Base-by-base conservation (phyloP, 2,113 vertebrate genomes). In the Peromyscus polionotus region DNA sequence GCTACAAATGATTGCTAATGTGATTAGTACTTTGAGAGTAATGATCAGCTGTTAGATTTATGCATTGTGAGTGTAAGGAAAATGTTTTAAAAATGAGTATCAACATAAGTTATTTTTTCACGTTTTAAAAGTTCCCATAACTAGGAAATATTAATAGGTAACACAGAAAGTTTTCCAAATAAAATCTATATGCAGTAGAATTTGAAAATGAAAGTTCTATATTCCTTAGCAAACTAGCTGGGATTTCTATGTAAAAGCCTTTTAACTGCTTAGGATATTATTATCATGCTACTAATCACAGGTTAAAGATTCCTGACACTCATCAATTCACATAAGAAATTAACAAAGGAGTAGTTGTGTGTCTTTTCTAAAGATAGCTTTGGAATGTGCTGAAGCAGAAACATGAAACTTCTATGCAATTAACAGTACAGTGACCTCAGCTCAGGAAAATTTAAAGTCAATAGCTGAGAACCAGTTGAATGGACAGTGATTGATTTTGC, bases 401-500 rank as follows among this genome's bases (percentile, higher is more conserved):
- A 4, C 48, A 48, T 59, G 86, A 5, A 28, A 48, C 85, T 70
- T 80, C 1, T 33, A 10, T 0, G 51, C 91, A 88, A 63, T 96
- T 94, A 97, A 79, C 65, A 51, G 26, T 75, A 39, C 42, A 83
- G 95, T 93, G 8, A 81, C 70, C 93, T 95, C 75, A 0, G 57
- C 36, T 91, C 75, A n/a, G 39, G 0, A 0, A 96, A 79, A n/a
- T 33, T 45, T n/a, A 72, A 79, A 79, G 59, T 65, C 65, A 19
- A 67, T 20, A 83, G 31, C 17, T 48, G 28, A 94, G 91, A 92
- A 91, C 63, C 17, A 67, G 24, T 93, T 31, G 28, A 97, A 90
- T 13, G 72, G 90, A 85, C 24, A 19, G 61, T 59, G 92, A 96
- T 81, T 88, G 97, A 97, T 96, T 98, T 97, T 42, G 1, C 28